phyloP scores from a whole-genome alignment of 2,888 invertebrate genomes.

The Heliconius ethilla region DNA sequence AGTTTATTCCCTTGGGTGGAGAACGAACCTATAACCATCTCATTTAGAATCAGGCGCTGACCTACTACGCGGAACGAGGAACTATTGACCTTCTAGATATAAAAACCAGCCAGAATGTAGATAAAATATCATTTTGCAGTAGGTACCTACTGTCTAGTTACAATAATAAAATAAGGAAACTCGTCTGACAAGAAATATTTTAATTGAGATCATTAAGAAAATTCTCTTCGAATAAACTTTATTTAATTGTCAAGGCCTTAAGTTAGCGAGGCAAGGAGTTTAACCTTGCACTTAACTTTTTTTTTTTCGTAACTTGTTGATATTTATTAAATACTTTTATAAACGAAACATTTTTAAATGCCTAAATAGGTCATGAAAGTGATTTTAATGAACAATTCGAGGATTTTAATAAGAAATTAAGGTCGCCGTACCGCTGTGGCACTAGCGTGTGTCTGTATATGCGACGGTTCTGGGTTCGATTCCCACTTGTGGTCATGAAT shows the following conservation, averaged over 20 bases:
- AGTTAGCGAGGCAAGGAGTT: not conserved
- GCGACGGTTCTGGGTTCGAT: too few species aligned
- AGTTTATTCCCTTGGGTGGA: not conserved
- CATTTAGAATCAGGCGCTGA: not conserved
- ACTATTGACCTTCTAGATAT: too few species aligned
- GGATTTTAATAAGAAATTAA: too few species aligned
- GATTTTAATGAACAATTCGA: not conserved
- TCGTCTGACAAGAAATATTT: slow-evolving; percentile 1
- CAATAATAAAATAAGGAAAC: slow-evolving; percentile 16
- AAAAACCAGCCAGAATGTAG: too few species aligned
- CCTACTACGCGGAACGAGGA: too few species aligned
- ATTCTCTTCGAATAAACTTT: slow-evolving; percentile 4
- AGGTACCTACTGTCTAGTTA: not conserved
- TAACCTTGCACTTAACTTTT: not conserved
- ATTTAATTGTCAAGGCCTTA: slow-evolving; percentile 13
- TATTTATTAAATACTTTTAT: not conserved
- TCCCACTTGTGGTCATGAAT: too few species aligned
- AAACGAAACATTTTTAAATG: not conserved
- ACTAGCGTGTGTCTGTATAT: too few species aligned
- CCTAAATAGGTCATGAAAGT: not conserved
- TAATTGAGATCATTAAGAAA: slow-evolving; percentile 8
- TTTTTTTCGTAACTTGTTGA: not conserved
- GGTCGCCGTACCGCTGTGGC: too few species aligned
- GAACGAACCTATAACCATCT: not conserved
- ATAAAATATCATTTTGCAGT: not conserved